These are phyloP conservation scores for Rallus limicola DNA, from an alignment of 2,113 vertebrate genomes.

Conservation along the genomic window DNA sequence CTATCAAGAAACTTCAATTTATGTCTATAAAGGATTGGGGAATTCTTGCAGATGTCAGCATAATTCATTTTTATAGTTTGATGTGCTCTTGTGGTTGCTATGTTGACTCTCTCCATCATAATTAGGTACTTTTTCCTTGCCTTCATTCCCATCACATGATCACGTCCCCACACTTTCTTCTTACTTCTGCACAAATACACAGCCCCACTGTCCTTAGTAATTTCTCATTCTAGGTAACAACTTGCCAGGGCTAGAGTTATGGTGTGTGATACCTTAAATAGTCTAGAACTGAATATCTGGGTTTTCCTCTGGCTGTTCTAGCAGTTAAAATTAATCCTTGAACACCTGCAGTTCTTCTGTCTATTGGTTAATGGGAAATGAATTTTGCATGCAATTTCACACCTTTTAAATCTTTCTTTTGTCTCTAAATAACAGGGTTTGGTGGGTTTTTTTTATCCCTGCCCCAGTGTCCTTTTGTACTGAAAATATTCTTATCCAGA, in stretches of 20 bases:
- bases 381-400: neutral
- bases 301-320: neutral
- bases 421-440: neutral
- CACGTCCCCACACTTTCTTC: neutral
- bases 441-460: no score
- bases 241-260: neutral
- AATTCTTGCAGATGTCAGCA: neutral
- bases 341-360: neutral
- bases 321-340: neutral
- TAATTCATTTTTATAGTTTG: neutral
- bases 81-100: neutral
- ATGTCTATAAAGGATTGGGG: neutral
- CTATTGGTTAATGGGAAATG: neutral
- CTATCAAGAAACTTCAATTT: neutral
- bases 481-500: neutral
- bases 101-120: neutral
- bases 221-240: neutral
- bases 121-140: neutral
- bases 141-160: neutral
- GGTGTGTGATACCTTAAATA: neutral
- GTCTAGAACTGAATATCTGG: neutral
- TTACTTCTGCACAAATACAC: neutral
- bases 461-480: neutral
- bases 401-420: neutral
- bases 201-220: neutral